Conservation (phyloP, 2,888 invertebrate genomes). For the Zygothrica quintamaculata region DNA sequence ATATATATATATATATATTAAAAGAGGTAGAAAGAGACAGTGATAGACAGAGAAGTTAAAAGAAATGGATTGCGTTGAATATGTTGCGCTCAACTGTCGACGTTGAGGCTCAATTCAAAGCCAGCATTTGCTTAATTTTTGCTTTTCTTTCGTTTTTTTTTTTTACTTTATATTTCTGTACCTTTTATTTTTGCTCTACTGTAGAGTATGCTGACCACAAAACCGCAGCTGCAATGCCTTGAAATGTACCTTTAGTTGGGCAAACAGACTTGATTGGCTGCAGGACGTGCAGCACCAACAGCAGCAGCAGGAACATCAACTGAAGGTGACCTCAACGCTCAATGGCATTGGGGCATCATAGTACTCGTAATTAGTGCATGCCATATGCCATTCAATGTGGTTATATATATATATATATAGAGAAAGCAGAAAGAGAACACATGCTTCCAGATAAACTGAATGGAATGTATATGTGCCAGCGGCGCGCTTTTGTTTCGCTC, state of each 20-base stretch:
- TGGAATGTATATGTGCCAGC: constrained; percentile 6
- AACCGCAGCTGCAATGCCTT: constrained; percentile 56
- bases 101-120: constrained; percentile 28
- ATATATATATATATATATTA: constrained; percentile 31
- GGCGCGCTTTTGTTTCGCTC: constrained; percentile 40
- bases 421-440: not conserved
- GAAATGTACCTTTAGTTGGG: constrained; percentile 58
- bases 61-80: not conserved
- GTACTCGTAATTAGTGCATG: constrained; percentile 54
- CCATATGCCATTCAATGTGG: constrained; percentile 40
- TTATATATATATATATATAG: not conserved
- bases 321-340: constrained; percentile 45
- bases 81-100: not conserved
- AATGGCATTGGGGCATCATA: constrained; percentile 27
- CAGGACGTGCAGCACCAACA: constrained; percentile 36
- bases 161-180: constrained; percentile 3
- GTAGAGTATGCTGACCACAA: constrained; percentile 57
- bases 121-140: constrained; percentile 55
- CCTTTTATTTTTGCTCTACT: constrained; percentile 10
- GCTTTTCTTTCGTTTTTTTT: constrained; percentile 23
- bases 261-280: constrained; percentile 70
- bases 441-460: constrained; percentile 1
- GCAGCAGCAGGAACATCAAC: constrained; percentile 10
- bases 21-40: not conserved
- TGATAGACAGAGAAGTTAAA: too few relatives aligned